A percentile compares a stretch with the other conserved stretches of the same genome.
phyloP scores from a whole-genome alignment of 35 echinoderm and acorn worm genomes.

The Nesometra sesokonis region DNA sequence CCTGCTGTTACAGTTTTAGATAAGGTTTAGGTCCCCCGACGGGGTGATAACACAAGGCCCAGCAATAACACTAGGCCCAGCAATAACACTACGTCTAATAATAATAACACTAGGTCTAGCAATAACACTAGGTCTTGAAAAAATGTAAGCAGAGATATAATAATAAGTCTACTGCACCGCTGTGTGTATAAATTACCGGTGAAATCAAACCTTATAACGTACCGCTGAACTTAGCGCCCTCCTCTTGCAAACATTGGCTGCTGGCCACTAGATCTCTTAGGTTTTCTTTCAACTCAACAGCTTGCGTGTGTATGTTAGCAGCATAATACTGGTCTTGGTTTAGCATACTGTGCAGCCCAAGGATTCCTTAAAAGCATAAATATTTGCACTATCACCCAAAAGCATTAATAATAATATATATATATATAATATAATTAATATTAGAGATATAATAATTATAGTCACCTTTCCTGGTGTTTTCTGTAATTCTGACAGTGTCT shows the following conservation, averaged over 20 bases:
- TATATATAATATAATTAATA: background rate
- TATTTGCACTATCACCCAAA: background rate
- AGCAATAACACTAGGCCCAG: too few species aligned
- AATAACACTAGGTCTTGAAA: too few species aligned
- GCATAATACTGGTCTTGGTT: constrained; percentile 14
- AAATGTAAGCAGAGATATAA: too few species aligned
- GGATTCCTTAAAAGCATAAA: constrained; percentile 4
- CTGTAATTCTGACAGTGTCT: too few species aligned
- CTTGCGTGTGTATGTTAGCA: background rate
- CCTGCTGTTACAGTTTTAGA: too few species aligned
- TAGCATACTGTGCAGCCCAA: constrained; percentile 14
- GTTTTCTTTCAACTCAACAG: background rate
- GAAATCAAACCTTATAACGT: background rate
- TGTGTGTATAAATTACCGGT: too few species aligned
- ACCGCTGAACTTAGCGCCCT: background rate
- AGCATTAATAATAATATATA: background rate
- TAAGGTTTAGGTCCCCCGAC: too few species aligned
- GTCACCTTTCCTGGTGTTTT: background rate
- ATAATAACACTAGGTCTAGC: too few species aligned
- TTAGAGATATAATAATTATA: background rate
- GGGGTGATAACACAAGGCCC: too few species aligned
- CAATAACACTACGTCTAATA: too few species aligned
- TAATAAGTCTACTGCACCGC: too few species aligned
- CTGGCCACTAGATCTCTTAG: background rate
- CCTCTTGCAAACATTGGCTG: background rate